Conservation (phyloP, 2,113 vertebrate genomes). For the Pterocles burchelli region DNA sequence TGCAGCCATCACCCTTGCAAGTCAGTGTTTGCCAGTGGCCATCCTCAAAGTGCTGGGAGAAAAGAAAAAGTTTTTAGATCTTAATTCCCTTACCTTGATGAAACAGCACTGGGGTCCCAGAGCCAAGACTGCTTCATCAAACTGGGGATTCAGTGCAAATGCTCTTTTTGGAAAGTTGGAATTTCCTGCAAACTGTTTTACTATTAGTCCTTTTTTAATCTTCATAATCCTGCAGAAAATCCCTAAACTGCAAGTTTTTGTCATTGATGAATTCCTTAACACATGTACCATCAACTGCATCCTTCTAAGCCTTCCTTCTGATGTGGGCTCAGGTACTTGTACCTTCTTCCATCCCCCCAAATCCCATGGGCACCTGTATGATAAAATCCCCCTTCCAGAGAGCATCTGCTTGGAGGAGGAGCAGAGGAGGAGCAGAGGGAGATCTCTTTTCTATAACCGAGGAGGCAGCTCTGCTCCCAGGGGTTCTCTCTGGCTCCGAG, state of each 20-base stretch:
- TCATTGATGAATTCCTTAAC: neutral
- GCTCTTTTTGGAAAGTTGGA: neutral
- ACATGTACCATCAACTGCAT: neutral
- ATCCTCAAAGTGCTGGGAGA: neutral
- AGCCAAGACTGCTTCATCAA: neutral
- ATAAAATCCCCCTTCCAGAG: neutral
- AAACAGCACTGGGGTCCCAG: neutral
- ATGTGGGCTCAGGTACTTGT: neutral
- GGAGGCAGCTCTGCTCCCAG: neutral
- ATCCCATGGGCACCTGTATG: neutral
- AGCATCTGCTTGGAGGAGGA: neutral
- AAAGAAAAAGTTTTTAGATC: neutral
- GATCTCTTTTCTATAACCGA: rapidly evolving
- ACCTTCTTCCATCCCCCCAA: neutral
- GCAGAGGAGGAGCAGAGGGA: neutral
- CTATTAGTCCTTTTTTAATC: neutral
- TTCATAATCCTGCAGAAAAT: neutral
- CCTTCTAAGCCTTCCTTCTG: neutral
- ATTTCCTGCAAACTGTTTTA: neutral
- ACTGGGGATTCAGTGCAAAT: neutral
- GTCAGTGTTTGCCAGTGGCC: neutral
- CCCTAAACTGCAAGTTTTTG: neutral
- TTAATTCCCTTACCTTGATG: neutral
- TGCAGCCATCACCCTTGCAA: neutral
- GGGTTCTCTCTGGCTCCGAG: neutral